Percentiles rank a stretch among this genome's conserved stretches.
Evolutionary conservation across 1,140 invertebrate species (phyloP).

Genomic region (Pteromalus puparum): DNA sequence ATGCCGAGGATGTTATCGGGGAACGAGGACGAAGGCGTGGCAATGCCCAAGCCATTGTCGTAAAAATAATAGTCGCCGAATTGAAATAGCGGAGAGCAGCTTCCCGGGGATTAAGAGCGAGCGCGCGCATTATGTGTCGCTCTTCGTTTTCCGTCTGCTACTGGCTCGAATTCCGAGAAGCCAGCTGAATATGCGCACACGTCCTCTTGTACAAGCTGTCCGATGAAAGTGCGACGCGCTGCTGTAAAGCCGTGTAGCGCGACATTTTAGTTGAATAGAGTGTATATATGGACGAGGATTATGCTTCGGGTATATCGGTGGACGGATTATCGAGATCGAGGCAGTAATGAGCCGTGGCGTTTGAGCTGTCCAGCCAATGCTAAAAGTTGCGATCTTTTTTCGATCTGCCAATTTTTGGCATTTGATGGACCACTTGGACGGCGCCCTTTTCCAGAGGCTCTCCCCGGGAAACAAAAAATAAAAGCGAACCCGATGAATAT

Average conservation of each 20-base stretch:
- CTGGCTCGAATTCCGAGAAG: background rate
- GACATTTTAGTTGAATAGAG: background rate
- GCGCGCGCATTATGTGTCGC: background rate
- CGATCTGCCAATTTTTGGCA: background rate
- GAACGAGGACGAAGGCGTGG: background rate
- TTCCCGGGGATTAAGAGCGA: background rate
- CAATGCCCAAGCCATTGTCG: background rate
- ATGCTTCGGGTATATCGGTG: background rate
- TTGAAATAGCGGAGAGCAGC: background rate
- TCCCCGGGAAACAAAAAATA: no score
- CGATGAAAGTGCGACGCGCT: background rate
- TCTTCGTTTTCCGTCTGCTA: background rate
- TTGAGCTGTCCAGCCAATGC: background rate
- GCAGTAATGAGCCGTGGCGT: background rate
- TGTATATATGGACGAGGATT: background rate
- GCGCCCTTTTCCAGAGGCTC: no score
- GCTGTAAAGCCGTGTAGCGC: background rate
- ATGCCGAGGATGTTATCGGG: conserved; percentile 4
- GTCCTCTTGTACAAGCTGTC: background rate
- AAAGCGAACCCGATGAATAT: no score
- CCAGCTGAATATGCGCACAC: background rate
- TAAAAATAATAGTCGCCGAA: background rate
- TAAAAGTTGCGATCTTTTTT: background rate
- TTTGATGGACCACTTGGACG: background rate
- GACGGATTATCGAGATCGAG: background rate